Evolutionary conservation across 2,797 vertebrate species (phyloP), one percentile per base, ranked within the genome.

Genomic region (Rhinichthys osculus): DNA sequence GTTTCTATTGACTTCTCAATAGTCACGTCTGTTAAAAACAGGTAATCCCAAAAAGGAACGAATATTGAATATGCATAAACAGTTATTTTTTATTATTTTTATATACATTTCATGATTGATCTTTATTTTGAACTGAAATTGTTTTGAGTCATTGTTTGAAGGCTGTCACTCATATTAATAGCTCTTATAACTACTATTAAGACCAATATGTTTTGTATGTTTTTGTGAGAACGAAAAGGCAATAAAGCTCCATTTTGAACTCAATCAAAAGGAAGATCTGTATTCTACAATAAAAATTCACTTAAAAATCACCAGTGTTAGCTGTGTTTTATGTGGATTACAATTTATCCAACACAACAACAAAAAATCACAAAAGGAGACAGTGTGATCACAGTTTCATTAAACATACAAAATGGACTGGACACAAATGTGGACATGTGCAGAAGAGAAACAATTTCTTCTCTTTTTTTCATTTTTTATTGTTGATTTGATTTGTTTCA

Each of bases 141-240:
- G 27, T 62, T 50, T 81, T 62, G 13, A 74, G 57, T 74, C 57
- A 35, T 38, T 35, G 30, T 74, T 74, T 42, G 70, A 16, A 42
- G 50, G 33, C 64, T 44, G 50, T 78, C 64, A 57, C n/a, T 69
- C 35, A n/a, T 64, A 30, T 59, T 66, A 74, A 54, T 40, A 64
- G n/a, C 27, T 62, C 40, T 74, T 42, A 52, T 19, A 42, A 23
- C 27, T 64, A 33, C 16, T 78, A 11, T 78, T 57, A 54, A 44
- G 35, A 44, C 81, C 14, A 27, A 54, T 47, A 83, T 84, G 83
- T 78, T 84, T 84, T 78, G 47, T 70, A 78, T 70, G 40, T 84
- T 84, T 84, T 78, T 84, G 64, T 78, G 38, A 54, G 13, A 78
- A 59, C 57, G 17, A 38, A 78, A 69, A 50, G 47, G 47, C 23